These are phyloP conservation scores for Brachylomia viminalis DNA, from an alignment of 2,888 invertebrate species.

Conservation along the genomic window DNA sequence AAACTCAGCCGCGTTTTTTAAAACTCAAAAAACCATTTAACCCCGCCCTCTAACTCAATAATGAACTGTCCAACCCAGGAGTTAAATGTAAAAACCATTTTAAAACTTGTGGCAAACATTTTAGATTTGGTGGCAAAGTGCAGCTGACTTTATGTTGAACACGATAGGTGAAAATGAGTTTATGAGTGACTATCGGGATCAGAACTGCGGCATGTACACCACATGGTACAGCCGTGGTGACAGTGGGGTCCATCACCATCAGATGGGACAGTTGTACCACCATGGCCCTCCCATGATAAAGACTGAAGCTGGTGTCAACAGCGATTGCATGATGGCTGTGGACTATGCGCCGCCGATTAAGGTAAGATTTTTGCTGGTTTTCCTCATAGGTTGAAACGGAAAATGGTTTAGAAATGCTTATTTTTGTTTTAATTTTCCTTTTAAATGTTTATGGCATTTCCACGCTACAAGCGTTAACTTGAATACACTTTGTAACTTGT, in stretches of 20 bases:
- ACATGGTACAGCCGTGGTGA: conserved; percentile 90
- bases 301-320: conserved; percentile 91
- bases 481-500: neutral
- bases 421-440: neutral
- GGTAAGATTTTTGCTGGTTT: conserved; percentile 81
- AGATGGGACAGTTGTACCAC: conserved; percentile 90
- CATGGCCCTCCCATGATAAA: conserved; percentile 91
- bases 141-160: conserved; percentile 68
- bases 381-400: neutral
- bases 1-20: conserved; percentile 19
- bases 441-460: neutral
- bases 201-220: conserved; percentile 88
- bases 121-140: conserved; percentile 32
- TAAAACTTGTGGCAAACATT: conserved; percentile 25
- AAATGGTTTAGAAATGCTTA: neutral
- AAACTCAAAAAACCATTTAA: conserved; percentile 29
- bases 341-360: conserved; percentile 92
- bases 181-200: conserved; percentile 88
- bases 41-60: conserved; percentile 26
- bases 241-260: conserved; percentile 89
- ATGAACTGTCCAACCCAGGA: conserved; percentile 37
- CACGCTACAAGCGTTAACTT: neutral
- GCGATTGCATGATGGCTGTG: conserved; percentile 92
- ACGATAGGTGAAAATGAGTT: conserved; percentile 75
- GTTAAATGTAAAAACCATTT: conserved; percentile 10